A percentile compares a stretch with the other conserved stretches of the same genome.
Evolutionary conservation across 2,888 invertebrate genomes (phyloP).

Genomic region (Perizoma affinitatum): DNA sequence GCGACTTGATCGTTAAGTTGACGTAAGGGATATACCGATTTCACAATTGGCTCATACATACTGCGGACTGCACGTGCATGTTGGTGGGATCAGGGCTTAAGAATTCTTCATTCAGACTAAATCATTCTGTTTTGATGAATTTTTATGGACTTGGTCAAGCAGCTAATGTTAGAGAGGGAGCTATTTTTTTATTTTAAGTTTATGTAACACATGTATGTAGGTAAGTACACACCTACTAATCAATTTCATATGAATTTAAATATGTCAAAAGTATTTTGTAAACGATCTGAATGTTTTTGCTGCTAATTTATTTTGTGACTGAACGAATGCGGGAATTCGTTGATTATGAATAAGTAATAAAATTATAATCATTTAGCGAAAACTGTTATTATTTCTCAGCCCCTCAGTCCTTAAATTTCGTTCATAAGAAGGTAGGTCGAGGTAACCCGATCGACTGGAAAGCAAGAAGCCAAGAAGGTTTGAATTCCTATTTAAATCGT

Average conservation of each 20-base stretch:
- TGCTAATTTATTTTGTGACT: conserved; percentile 57
- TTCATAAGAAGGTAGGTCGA: neutral
- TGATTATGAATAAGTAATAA: conserved; percentile 24
- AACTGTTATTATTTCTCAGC: neutral
- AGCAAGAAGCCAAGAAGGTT: too few species aligned
- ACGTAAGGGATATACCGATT: too few species aligned
- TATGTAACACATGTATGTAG: too few species aligned
- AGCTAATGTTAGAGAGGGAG: conserved; percentile 44
- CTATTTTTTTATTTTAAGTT: too few species aligned
- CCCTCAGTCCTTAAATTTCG: neutral
- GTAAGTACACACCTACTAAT: neutral
- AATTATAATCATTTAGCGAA: conserved; percentile 2
- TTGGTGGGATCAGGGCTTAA: conserved; percentile 46
- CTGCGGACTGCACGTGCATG: conserved; percentile 26
- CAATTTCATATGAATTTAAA: conserved; percentile 35
- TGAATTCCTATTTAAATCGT: too few species aligned
- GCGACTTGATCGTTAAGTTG: conserved; percentile 46
- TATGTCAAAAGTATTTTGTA: conserved; percentile 47
- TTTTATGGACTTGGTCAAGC: conserved; percentile 47
- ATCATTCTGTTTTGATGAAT: conserved; percentile 11
- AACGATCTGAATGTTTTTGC: conserved; percentile 62
- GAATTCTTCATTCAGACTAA: neutral
- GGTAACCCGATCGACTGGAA: too few species aligned
- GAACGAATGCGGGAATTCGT: conserved; percentile 41
- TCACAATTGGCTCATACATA: too few species aligned